phyloP scores from a whole-genome alignment of 1,140 invertebrate species.

The Listronotus bonariensis region DNA sequence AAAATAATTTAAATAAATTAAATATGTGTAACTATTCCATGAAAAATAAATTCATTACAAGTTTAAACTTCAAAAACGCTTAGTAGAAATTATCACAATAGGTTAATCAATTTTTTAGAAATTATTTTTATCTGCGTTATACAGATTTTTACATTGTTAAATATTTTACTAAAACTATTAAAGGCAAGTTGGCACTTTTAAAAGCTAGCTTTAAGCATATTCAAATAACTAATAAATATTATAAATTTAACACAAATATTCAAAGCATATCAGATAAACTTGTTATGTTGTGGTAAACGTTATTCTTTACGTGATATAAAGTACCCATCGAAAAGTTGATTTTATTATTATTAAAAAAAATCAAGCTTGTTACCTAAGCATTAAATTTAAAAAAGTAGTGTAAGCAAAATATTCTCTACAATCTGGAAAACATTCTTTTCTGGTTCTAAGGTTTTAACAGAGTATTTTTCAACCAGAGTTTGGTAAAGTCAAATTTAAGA shows the following conservation, averaged over 20 bases:
- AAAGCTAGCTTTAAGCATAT: conserved; percentile 20
- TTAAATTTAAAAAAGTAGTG: too few relatives aligned
- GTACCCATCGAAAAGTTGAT: not conserved
- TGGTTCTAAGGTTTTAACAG: too few relatives aligned
- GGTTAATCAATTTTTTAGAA: conserved; percentile 15
- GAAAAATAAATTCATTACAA: not conserved
- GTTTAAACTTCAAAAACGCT: not conserved
- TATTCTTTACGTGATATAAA: conserved; percentile 13
- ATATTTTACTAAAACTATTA: conserved; percentile 20
- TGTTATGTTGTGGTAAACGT: conserved; percentile 14
- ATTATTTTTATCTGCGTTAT: conserved; percentile 14
- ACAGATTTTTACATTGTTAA: conserved; percentile 18
- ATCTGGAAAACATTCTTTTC: too few relatives aligned
- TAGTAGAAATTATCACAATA: conserved; percentile 1
- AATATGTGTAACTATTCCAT: too few relatives aligned
- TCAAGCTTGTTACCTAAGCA: too few relatives aligned
- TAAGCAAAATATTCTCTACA: too few relatives aligned
- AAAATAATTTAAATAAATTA: too few relatives aligned
- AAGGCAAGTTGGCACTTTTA: conserved; percentile 26
- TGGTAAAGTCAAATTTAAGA: too few relatives aligned
- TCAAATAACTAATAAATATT: conserved; percentile 26
- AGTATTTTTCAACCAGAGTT: too few relatives aligned
- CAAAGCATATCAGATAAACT: conserved; percentile 31
- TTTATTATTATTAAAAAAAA: too few relatives aligned
- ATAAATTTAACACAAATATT: conserved; percentile 11